Conservation (phyloP, 2,113 vertebrate species). For the Barbus barbus region DNA sequence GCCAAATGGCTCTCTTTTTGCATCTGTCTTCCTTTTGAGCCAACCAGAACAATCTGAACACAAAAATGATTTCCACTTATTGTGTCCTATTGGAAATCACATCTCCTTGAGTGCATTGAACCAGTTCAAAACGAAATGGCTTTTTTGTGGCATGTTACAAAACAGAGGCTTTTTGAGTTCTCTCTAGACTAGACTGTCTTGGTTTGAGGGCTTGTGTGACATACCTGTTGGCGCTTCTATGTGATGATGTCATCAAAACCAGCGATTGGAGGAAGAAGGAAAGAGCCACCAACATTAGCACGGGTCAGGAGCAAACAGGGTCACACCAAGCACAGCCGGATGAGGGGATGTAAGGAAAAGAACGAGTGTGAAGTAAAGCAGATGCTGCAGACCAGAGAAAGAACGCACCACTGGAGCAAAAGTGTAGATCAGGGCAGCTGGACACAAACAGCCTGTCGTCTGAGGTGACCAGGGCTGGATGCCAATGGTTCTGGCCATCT, state of each 20-base stretch:
- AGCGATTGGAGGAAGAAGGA: not conserved
- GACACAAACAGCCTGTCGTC: constrained; percentile 11
- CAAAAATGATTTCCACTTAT: constrained; percentile 44
- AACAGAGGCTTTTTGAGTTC: constrained; percentile 11
- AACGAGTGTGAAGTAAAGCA: constrained; percentile 7
- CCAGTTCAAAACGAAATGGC: constrained; percentile 33
- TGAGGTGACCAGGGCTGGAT: constrained; percentile 11
- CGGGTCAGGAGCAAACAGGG: not conserved
- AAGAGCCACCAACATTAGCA: constrained; percentile 1
- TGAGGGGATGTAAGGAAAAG: not conserved
- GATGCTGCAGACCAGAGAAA: constrained; percentile 11
- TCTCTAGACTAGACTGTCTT: not conserved
- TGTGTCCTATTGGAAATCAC: constrained; percentile 25
- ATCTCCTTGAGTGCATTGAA: constrained; percentile 26
- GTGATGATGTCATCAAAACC: constrained; percentile 1
- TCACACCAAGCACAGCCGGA: not conserved
- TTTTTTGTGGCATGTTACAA: constrained; percentile 16
- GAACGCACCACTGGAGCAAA: constrained; percentile 12
- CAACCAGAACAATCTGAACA: constrained; percentile 16
- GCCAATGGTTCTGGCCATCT: constrained; percentile 39
- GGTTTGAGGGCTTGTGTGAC: not conserved
- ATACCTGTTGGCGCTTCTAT: constrained; percentile 1
- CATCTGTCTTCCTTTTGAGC: constrained; percentile 16
- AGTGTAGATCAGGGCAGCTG: not conserved
- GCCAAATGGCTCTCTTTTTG: not conserved